Evolutionary conservation across 2,113 vertebrate genomes (phyloP).

Genomic region (Vimba vimba): DNA sequence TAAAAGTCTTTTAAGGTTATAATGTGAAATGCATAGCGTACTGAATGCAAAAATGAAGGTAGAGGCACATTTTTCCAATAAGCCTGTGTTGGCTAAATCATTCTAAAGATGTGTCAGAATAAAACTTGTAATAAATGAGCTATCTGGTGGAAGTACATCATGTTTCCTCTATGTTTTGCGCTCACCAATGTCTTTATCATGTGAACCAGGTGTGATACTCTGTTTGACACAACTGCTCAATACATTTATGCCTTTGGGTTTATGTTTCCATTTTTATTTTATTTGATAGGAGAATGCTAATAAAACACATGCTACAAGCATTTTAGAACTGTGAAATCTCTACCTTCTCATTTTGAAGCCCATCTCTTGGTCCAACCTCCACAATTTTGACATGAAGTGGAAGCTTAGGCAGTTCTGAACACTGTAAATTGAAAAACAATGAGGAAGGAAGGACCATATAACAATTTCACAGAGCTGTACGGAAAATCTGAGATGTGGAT

Average conservation of each 20-base stretch:
- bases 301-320: not conserved
- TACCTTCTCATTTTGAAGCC: conserved; percentile 97
- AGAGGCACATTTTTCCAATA: not conserved
- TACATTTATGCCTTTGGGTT: not conserved
- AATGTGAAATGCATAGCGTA: no score
- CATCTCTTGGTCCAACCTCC: conserved; percentile 95
- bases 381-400: conserved; percentile 92
- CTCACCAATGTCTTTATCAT: not conserved
- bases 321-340: not conserved
- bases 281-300: not conserved
- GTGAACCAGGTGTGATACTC: not conserved
- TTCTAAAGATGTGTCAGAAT: not conserved
- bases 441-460: conserved; percentile 24
- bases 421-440: conserved; percentile 74
- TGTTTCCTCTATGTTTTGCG: not conserved
- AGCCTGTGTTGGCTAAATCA: not conserved
- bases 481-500: conserved; percentile 40
- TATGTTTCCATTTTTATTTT: not conserved
- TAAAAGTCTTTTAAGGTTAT: no score
- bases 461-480: conserved; percentile 8
- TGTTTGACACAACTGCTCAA: not conserved
- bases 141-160: not conserved
- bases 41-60: not conserved
- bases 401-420: conserved; percentile 68
- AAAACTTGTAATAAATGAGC: not conserved